Percentiles rank a stretch among this genome's conserved stretches.
These are phyloP conservation scores for Cyrtonyx montezumae DNA, from an alignment of 2,113 vertebrate genomes.

Conservation along the genomic window DNA sequence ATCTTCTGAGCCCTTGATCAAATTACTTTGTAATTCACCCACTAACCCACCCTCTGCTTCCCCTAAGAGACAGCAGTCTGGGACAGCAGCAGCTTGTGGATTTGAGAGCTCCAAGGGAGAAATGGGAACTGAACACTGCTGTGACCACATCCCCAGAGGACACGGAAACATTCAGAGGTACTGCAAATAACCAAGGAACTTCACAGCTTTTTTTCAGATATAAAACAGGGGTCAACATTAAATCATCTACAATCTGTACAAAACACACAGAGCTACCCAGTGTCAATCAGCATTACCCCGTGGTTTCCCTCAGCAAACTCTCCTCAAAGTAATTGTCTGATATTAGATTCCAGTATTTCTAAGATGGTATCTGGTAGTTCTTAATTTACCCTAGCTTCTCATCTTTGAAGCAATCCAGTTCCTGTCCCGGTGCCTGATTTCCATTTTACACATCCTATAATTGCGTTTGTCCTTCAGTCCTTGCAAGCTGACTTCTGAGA, in stretches of 20 bases:
- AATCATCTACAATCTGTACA: background rate
- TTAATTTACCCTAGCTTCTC: slow-evolving; percentile 35
- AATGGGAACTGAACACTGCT: background rate
- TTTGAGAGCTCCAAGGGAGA: background rate
- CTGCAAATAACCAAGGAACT: background rate
- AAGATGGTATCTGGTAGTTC: slow-evolving; percentile 45
- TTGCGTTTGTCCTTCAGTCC: slow-evolving; percentile 45
- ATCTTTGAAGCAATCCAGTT: slow-evolving; percentile 19
- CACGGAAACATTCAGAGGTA: background rate
- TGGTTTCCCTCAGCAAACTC: background rate
- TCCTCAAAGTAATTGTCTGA: background rate
- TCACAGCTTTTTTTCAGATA: background rate
- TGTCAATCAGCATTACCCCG: background rate
- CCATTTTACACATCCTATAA: slow-evolving; percentile 57
- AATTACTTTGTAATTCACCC: slow-evolving; percentile 51
- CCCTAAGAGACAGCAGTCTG: slow-evolving; percentile 10
- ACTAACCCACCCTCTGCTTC: background rate
- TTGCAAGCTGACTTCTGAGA: slow-evolving; percentile 46
- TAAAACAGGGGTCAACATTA: background rate
- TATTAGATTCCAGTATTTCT: background rate
- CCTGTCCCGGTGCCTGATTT: slow-evolving; percentile 35
- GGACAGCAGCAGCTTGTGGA: background rate
- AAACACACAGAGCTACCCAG: background rate
- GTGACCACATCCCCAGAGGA: background rate
- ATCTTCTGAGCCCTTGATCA: slow-evolving; percentile 45